These are phyloP conservation scores for Mesitornis unicolor DNA, from an alignment of 2,113 vertebrate genomes.

Conservation along the genomic window DNA sequence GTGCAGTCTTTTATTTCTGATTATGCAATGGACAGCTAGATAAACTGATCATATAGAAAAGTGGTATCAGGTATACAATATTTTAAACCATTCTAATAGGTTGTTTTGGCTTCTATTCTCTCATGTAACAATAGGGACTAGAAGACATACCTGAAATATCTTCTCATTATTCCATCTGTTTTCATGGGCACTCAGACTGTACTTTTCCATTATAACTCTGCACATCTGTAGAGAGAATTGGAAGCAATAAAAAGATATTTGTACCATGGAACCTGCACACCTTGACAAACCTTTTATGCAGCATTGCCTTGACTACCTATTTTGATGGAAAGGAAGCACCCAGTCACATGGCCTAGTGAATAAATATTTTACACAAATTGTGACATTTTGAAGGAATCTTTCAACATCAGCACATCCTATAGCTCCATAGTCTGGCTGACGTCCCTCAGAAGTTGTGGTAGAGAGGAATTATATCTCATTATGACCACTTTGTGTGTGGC, in stretches of 20 bases:
- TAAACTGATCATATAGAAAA: neutral
- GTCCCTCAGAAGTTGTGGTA: neutral
- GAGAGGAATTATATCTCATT: neutral
- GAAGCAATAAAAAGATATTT: neutral
- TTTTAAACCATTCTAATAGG: neutral
- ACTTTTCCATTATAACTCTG: neutral
- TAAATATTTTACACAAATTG: neutral
- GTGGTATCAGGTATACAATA: neutral
- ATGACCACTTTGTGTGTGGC: neutral
- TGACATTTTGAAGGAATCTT: neutral
- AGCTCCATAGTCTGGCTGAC: neutral
- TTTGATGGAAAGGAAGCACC: neutral
- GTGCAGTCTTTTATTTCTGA: neutral
- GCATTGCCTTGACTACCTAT: neutral
- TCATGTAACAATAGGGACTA: neutral
- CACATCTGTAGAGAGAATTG: neutral
- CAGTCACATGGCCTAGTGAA: neutral
- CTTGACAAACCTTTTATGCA: neutral
- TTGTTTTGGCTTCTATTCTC: neutral
- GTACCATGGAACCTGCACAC: neutral
- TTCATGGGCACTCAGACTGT: neutral
- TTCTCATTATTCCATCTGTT: neutral
- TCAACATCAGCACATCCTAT: neutral
- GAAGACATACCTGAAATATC: neutral
- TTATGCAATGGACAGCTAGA: neutral